Conservation (phyloP, 2,797 vertebrate species). For the Numenius phaeopus region DNA sequence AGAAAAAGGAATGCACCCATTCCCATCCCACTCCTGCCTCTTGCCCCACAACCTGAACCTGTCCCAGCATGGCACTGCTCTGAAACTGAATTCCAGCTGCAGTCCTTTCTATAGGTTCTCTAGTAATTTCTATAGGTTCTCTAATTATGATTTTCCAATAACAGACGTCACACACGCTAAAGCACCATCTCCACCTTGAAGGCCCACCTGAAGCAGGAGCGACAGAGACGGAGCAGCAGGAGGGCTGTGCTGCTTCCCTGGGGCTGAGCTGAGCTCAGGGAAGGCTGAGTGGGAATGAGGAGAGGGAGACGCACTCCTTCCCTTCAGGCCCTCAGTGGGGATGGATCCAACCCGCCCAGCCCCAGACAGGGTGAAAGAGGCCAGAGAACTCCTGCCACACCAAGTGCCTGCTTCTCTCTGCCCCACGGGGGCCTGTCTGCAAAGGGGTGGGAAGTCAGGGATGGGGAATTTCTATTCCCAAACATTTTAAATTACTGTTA, state of each 20-base stretch:
- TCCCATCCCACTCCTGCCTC: neutral
- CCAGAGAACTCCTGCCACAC: neutral
- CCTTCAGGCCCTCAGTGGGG: neutral
- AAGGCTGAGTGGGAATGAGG: accelerated
- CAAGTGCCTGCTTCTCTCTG: neutral
- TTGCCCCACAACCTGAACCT: neutral
- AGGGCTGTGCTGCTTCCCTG: neutral
- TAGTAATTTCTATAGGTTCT: neutral
- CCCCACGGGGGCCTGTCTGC: neutral
- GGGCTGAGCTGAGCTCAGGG: neutral
- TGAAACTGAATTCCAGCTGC: neutral
- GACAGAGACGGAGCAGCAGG: neutral
- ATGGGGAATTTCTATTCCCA: neutral
- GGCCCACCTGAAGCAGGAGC: neutral
- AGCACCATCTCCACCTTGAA: neutral
- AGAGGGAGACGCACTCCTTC: neutral
- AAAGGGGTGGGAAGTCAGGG: neutral
- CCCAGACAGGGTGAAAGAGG: neutral
- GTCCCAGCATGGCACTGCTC: neutral
- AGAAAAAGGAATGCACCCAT: neutral
- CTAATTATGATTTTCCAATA: neutral
- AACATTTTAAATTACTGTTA: neutral
- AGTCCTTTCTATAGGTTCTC: neutral
- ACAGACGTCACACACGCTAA: neutral
- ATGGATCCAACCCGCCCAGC: neutral